Percentiles rank a stretch among this genome's conserved stretches.
Conservation (phyloP, 2,888 invertebrate genomes). For the Drosophila greeni region DNA sequence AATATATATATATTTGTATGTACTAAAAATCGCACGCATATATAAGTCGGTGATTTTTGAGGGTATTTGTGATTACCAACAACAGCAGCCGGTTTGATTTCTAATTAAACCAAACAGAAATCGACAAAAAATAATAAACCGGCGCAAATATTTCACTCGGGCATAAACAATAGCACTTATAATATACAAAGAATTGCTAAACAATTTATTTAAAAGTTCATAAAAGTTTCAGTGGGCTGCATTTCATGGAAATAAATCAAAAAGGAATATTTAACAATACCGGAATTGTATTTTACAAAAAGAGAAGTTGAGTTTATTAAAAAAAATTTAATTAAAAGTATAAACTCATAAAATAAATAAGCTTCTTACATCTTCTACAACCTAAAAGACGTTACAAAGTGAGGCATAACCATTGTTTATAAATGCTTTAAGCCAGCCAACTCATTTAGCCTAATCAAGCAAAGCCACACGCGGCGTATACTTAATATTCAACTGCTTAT, state of each 20-base stretch:
- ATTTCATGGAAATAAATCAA: constrained; percentile 15
- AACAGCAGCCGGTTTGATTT: constrained; percentile 45
- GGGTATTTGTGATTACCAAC: constrained; percentile 21
- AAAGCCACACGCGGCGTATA: constrained; percentile 21
- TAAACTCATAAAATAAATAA: not conserved
- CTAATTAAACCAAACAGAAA: constrained; percentile 38
- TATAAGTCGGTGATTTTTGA: constrained; percentile 13
- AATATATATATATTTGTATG: constrained; percentile 16
- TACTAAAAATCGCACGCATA: constrained; percentile 15
- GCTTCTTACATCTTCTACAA: not conserved
- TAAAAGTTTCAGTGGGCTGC: constrained; percentile 3
- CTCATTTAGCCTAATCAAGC: constrained; percentile 16
- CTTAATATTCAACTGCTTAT: constrained; percentile 12
- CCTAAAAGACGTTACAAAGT: not conserved
- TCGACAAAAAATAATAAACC: constrained; percentile 22
- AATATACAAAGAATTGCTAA: constrained; percentile 12
- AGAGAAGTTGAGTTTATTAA: not conserved
- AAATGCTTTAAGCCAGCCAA: constrained; percentile 7
- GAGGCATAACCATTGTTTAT: not conserved
- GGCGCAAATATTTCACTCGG: constrained; percentile 38
- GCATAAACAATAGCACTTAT: constrained; percentile 26
- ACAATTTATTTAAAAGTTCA: constrained; percentile 19
- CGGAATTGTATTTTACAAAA: not conserved
- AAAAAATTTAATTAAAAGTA: not conserved
- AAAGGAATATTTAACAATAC: not conserved